A percentile compares a stretch with the other conserved stretches of the same genome.
Conservation (phyloP, 2,797 vertebrate genomes). For the Phrynocephalus vlangalii region DNA sequence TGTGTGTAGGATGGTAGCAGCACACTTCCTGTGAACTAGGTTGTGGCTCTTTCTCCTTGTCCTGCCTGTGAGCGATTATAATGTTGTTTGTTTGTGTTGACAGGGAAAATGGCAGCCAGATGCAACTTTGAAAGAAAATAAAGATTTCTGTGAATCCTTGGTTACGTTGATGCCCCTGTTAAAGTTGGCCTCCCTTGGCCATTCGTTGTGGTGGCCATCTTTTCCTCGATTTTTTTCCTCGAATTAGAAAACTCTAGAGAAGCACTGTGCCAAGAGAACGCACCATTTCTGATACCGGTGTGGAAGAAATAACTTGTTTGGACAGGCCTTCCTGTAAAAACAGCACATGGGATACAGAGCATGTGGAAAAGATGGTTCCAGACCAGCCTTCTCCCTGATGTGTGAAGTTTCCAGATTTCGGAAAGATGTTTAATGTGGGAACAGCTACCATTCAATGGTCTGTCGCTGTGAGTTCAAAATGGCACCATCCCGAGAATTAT, state of each 20-base stretch:
- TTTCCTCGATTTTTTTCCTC: neutral
- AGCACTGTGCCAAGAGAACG: too few species aligned
- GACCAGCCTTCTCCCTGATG: neutral
- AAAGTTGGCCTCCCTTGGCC: neutral
- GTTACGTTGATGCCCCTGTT: neutral
- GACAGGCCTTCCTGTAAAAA: too few species aligned
- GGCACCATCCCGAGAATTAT: neutral
- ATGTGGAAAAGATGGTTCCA: neutral
- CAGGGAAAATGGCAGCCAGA: neutral
- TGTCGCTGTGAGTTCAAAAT: too few species aligned
- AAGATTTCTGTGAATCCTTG: neutral
- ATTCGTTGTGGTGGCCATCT: neutral
- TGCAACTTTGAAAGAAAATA: neutral
- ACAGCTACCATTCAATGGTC: too few species aligned
- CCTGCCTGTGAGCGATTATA: neutral
- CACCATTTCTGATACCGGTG: neutral
- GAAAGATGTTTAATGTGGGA: neutral
- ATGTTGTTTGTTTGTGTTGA: neutral
- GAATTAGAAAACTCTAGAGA: neutral
- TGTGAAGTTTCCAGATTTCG: neutral
- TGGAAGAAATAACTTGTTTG: neutral
- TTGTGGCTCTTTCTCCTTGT: neutral
- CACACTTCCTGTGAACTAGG: neutral
- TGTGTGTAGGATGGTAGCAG: neutral
- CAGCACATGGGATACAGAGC: neutral